These are phyloP conservation scores for Lophius piscatorius DNA, from an alignment of 2,113 vertebrate genomes.

Conservation along the genomic window DNA sequence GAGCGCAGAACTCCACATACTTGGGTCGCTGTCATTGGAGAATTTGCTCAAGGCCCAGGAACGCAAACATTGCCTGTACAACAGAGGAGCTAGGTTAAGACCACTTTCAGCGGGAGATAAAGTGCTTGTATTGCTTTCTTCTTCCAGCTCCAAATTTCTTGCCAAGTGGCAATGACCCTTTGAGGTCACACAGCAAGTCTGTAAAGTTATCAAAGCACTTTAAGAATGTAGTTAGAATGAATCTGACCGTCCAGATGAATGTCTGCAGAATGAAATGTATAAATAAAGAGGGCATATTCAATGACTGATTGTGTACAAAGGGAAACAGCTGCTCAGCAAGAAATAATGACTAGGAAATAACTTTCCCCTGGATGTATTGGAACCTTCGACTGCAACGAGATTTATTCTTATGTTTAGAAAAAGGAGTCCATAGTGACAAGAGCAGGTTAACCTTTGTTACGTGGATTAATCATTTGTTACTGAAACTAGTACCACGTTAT, in stretches of 20 bases:
- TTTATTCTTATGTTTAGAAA: background rate
- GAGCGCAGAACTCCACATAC: too few species aligned
- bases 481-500: slow-evolving; percentile 6
- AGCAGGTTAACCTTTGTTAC: slow-evolving; percentile 26
- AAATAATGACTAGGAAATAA: slow-evolving; percentile 1
- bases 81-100: too few species aligned
- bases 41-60: too few species aligned
- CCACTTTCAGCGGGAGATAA: too few species aligned
- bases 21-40: too few species aligned
- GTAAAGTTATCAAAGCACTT: slow-evolving; percentile 20
- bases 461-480: slow-evolving; percentile 39
- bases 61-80: too few species aligned
- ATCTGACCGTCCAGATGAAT: slow-evolving; percentile 14
- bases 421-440: slow-evolving; percentile 8
- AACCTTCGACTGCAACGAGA: background rate
- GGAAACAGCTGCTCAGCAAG: slow-evolving; percentile 11
- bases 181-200: too few species aligned
- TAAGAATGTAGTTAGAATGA: slow-evolving; percentile 32
- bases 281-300: too few species aligned
- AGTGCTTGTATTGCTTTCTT: too few species aligned
- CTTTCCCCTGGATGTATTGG: background rate
- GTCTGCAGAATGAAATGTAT: slow-evolving; percentile 28
- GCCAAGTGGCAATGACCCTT: too few species aligned
- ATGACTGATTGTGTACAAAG: too few species aligned
- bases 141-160: too few species aligned